phyloP scores from a whole-genome alignment of 2,888 invertebrate species.

The Didymodactylos carnosus region DNA sequence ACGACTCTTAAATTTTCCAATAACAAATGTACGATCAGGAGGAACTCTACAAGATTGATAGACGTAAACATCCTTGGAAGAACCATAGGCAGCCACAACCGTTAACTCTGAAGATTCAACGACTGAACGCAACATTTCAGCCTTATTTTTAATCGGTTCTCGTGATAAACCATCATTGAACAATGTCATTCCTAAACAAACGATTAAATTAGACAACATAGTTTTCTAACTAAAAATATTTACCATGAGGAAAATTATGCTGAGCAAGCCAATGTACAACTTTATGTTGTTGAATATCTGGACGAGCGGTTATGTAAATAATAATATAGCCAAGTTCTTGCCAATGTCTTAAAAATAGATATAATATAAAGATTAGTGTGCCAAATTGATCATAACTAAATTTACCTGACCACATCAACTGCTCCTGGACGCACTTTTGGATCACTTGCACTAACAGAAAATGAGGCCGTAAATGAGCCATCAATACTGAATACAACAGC shows the following conservation, averaged over 20 bases:
- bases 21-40: slow-evolving; percentile 74
- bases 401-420: slow-evolving; percentile 60
- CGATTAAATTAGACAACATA: not conserved
- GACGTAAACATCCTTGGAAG: slow-evolving; percentile 85
- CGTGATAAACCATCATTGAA: slow-evolving; percentile 92
- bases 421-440: slow-evolving; percentile 90
- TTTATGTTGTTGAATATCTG: slow-evolving; percentile 93
- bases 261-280: slow-evolving; percentile 95
- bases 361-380: too few species aligned
- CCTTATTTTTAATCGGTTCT: slow-evolving; percentile 84
- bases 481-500: slow-evolving; percentile 96
- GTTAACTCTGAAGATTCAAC: slow-evolving; percentile 52
- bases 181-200: slow-evolving; percentile 63
- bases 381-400: not conserved
- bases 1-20: slow-evolving; percentile 49
- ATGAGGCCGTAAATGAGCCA: slow-evolving; percentile 91
- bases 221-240: too few species aligned
- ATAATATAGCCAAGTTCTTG: slow-evolving; percentile 90
- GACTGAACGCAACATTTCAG: slow-evolving; percentile 54
- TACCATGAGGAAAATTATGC: slow-evolving; percentile 73
- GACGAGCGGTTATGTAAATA: slow-evolving; percentile 87
- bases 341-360: slow-evolving; percentile 49
- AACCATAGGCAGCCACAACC: slow-evolving; percentile 82
- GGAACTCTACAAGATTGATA: slow-evolving; percentile 72
- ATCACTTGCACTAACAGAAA: slow-evolving; percentile 84